Conservation (phyloP, 2,888 invertebrate genomes). For the Drosophila anomalata region DNA sequence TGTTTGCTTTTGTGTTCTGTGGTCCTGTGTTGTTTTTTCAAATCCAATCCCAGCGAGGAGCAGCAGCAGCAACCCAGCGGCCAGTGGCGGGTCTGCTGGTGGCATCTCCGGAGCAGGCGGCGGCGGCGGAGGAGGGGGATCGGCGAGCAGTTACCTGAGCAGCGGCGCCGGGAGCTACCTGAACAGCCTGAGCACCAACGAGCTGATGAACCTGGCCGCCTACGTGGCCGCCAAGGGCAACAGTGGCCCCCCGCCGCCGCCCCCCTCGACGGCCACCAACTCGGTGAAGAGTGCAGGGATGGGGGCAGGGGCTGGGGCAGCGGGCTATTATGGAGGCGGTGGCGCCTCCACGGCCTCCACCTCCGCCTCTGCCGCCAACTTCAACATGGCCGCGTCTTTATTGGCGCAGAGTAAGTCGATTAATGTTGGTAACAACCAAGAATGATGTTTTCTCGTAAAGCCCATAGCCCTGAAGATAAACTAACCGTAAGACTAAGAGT, state of each 20-base stretch:
- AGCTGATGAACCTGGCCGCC: constrained; percentile 80
- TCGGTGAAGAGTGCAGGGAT: constrained; percentile 16
- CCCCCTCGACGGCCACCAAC: constrained; percentile 32
- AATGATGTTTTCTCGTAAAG: constrained; percentile 30
- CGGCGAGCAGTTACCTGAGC: constrained; percentile 65
- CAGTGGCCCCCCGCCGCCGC: constrained; percentile 25
- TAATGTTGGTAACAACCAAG: constrained; percentile 83
- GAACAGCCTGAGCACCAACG: constrained; percentile 78
- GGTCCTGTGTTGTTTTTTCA: constrained; percentile 22
- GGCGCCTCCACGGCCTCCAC: constrained; percentile 82
- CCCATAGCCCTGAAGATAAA: not conserved
- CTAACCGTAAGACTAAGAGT: not conserved
- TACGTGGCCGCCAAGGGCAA: constrained; percentile 77
- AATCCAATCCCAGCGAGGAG: constrained; percentile 41
- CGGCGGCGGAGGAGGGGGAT: constrained; percentile 17
- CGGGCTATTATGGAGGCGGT: constrained; percentile 19
- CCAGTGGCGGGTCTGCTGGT: not conserved
- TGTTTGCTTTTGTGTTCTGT: not conserved
- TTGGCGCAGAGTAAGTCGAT: constrained; percentile 92
- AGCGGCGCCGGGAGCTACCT: constrained; percentile 62
- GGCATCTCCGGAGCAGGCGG: constrained; percentile 4
- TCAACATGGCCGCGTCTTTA: constrained; percentile 88
- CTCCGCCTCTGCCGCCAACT: constrained; percentile 81
- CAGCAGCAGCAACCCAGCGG: constrained; percentile 21
- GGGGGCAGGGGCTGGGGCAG: constrained; percentile 1